phyloP scores from a whole-genome alignment of 2,113 vertebrate genomes.

The Kryptolebias marmoratus region DNA sequence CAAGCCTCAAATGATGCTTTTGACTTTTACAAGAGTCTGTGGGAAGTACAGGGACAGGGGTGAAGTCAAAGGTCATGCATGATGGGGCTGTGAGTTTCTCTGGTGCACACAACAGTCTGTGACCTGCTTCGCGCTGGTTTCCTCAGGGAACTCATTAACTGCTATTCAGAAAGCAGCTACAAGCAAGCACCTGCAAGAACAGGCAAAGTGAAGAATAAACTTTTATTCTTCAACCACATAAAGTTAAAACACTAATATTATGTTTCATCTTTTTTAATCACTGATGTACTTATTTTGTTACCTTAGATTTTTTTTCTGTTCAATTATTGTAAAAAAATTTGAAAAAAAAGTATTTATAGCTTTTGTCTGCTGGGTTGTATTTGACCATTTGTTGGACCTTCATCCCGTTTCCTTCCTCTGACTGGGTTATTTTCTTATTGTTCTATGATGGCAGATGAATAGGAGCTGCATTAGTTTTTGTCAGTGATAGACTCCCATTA shows the following conservation, averaged over 20 bases:
- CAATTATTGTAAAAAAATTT: not conserved
- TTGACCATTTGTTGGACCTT: conserved; percentile 17
- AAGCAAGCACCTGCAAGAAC: conserved; percentile 54
- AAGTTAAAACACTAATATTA: conserved; percentile 1
- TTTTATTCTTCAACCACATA: not conserved
- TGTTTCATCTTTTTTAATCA: not conserved
- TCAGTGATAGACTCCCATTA: conserved; percentile 20
- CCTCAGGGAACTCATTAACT: conserved; percentile 73
- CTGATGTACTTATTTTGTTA: not conserved
- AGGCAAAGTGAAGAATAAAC: not conserved
- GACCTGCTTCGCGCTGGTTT: conserved; percentile 36
- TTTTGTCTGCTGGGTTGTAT: not conserved
- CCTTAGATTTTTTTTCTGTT: not conserved
- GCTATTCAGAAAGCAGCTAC: conserved; percentile 17
- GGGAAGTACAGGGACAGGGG: conserved; percentile 3
- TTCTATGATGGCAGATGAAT: conserved; percentile 32
- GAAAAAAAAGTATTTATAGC: not conserved
- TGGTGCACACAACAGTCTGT: conserved; percentile 29
- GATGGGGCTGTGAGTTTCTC: conserved; percentile 27
- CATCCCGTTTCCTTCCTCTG: conserved; percentile 15
- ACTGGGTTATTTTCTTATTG: not conserved
- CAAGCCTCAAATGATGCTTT: conserved; percentile 18
- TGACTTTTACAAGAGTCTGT: conserved; percentile 18
- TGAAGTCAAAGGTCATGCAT: conserved; percentile 46
- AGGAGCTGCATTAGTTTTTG: conserved; percentile 26